These are phyloP conservation scores for Hypomesus transpacificus DNA, from an alignment of 2,113 vertebrate genomes.

Conservation along the genomic window DNA sequence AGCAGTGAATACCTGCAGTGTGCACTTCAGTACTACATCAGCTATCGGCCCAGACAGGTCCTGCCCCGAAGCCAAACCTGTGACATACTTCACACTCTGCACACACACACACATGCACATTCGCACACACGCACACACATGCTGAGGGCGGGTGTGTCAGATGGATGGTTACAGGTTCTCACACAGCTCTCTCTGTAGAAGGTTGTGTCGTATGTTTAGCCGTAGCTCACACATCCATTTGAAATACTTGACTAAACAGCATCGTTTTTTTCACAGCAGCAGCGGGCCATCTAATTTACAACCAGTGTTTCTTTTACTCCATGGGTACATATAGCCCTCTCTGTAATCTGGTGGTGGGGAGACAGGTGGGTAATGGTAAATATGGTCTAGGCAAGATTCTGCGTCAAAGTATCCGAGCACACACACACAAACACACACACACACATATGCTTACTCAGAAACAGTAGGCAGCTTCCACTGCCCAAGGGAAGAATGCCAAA, in stretches of 20 bases:
- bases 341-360: slow-evolving; percentile 19
- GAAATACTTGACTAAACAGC: slow-evolving; percentile 30
- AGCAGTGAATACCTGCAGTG: slow-evolving; percentile 39
- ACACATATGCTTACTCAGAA: slow-evolving; percentile 42
- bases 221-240: slow-evolving; percentile 34
- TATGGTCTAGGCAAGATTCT: too few relatives aligned
- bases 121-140: too few relatives aligned
- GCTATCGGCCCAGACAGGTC: slow-evolving; percentile 28
- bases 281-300: slow-evolving; percentile 32
- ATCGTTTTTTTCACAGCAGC: slow-evolving; percentile 20
- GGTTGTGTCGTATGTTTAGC: neutral
- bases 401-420: slow-evolving; percentile 38
- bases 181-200: slow-evolving; percentile 47
- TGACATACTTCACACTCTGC: too few relatives aligned
- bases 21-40: slow-evolving; percentile 14
- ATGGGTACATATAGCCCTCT: slow-evolving; percentile 29
- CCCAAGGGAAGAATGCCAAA: slow-evolving; percentile 56
- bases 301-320: slow-evolving; percentile 8
- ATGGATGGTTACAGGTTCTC: slow-evolving; percentile 40
- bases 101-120: too few relatives aligned
- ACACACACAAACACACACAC: slow-evolving; percentile 4
- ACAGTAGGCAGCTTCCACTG: slow-evolving; percentile 64
- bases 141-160: slow-evolving; percentile 8
- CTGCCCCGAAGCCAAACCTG: too few relatives aligned
- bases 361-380: slow-evolving; percentile 24